Base-by-base conservation (phyloP, 2,888 invertebrate genomes). In the Drosophila mayaguana region DNA sequence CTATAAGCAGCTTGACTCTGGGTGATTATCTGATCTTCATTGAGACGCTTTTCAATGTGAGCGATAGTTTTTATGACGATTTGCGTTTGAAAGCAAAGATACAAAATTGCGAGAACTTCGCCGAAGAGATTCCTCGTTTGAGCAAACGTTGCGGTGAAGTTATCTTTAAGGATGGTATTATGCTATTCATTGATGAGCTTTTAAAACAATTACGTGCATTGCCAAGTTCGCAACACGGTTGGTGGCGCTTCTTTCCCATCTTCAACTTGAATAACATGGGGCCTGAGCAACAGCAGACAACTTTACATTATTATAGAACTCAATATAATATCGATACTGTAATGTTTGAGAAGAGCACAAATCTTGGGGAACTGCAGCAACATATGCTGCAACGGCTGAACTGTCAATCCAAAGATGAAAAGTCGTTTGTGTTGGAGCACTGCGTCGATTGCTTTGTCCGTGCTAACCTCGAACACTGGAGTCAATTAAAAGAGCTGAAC, bases 21-120 rank as follows among this genome's bases (percentile, higher is more conserved):
- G 16, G 57, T 7, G 90, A 92, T 48, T 91, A 90, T 68, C 60
- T 91, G 20, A 64, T 64, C 1, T 84, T 91, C 12, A 60, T 91
- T n/a, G 90, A 91, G 46, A 75, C 82, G 0, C 64, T 92, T 2
- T 90, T 81, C 46, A 92, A 88, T 42, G 46, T 75, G 2, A 73
- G 72, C 1, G 91, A 91, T 67, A 3, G 9, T 6, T 78, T 38
- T 42, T 60, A 56, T 46, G 79, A 75, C 12, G 8, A 55, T 22
- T 0, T 61, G 8, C 65, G 55, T 0, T 63, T 83, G 7, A 62
- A 20, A n/a, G 7, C n/a, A 1, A 89, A 78, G 59, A 57, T 85
- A 9, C 18, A 12, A 16, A 55, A 62, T 14, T 75, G 68, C 50
- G 32, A 53, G 1, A 59, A 60, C 25, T 42, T 72, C 5, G 59